phyloP scores from a whole-genome alignment of 2,888 invertebrate species.

The Harmothoe impar region DNA sequence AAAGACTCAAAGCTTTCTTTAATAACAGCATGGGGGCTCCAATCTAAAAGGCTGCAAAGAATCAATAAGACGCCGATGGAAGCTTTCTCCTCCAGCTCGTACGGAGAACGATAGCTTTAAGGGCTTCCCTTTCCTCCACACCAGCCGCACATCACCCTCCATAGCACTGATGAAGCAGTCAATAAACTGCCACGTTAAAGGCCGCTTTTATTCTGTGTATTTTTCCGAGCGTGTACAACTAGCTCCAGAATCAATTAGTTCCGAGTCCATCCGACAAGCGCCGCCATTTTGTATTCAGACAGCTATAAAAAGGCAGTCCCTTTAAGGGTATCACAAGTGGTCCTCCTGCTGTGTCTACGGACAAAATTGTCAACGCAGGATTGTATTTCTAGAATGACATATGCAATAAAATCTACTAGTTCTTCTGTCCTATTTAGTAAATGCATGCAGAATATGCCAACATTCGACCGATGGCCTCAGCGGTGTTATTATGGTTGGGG shows the following conservation, averaged over 20 bases:
- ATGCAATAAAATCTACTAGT: too few relatives aligned
- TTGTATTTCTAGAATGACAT: too few relatives aligned
- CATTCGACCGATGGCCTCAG: too few relatives aligned
- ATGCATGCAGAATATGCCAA: too few relatives aligned
- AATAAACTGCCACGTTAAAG: slow-evolving; percentile 34
- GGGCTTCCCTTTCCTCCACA: neutral
- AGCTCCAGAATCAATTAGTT: slow-evolving; percentile 50
- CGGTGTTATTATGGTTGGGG: too few relatives aligned
- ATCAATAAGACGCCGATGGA: neutral
- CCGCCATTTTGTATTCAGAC: neutral
- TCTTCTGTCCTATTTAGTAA: too few relatives aligned
- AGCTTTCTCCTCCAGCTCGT: neutral
- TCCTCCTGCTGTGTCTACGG: neutral
- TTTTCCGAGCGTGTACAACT: neutral
- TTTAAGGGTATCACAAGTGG: neutral
- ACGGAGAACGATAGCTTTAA: neutral
- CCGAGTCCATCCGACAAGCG: neutral
- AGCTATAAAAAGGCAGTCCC: neutral
- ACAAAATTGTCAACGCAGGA: too few relatives aligned
- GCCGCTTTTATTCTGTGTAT: neutral
- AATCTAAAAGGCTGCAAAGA: slow-evolving; percentile 1
- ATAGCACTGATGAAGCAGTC: slow-evolving; percentile 24
- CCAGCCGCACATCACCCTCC: neutral
- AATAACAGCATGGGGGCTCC: slow-evolving; percentile 3
- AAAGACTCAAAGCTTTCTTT: slow-evolving; percentile 13